phyloP scores from a whole-genome alignment of 1,140 invertebrate genomes.

The Zaprionus tsacasi region DNA sequence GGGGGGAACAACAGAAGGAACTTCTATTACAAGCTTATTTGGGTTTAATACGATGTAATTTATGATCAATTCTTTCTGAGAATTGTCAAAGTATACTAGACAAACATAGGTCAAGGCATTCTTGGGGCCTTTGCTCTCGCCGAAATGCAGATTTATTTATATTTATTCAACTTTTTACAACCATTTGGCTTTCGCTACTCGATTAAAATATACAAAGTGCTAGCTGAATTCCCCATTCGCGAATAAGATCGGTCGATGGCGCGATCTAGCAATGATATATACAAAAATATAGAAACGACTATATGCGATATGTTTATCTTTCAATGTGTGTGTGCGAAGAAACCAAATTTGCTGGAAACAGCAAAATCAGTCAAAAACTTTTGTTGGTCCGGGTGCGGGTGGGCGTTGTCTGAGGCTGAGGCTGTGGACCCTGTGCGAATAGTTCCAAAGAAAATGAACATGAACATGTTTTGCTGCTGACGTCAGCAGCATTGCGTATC shows the following conservation, averaged over 20 bases:
- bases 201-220: neutral
- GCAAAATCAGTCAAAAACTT: constrained; percentile 17
- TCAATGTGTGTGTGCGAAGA: constrained; percentile 18
- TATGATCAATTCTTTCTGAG: neutral
- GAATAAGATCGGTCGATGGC: constrained; percentile 36
- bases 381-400: constrained; percentile 17
- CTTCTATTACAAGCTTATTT: constrained; percentile 1
- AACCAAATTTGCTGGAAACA: constrained; percentile 57
- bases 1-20: neutral
- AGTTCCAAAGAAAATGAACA: constrained; percentile 58
- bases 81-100: constrained; percentile 4
- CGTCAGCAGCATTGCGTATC: constrained; percentile 65
- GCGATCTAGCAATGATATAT: constrained; percentile 45
- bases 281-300: constrained; percentile 29
- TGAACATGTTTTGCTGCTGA: constrained; percentile 59
- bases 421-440: constrained; percentile 19
- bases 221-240: constrained; percentile 31
- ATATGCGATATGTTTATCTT: constrained; percentile 16
- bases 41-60: neutral
- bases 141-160: neutral
- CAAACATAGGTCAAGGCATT: constrained; percentile 1
- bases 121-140: neutral
- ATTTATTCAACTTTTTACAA: neutral
- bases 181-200: neutral
- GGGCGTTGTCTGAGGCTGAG: constrained; percentile 46